Evolutionary conservation across 2,113 vertebrate genomes (phyloP).

Genomic region (Pseudopipra pipra): DNA sequence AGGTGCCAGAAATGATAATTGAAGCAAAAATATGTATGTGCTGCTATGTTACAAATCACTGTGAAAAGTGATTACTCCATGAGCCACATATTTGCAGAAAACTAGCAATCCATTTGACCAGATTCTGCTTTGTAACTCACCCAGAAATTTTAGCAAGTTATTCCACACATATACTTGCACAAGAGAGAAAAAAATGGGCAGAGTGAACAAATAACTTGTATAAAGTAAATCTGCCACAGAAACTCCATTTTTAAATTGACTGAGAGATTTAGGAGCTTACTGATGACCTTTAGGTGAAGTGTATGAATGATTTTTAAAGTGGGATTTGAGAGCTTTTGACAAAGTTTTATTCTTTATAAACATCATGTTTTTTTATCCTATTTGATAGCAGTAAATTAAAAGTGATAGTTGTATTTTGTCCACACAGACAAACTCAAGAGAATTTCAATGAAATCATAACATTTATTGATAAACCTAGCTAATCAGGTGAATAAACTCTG

Average conservation of each 20-base stretch:
- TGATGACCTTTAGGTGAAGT: not conserved
- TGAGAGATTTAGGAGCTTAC: not conserved
- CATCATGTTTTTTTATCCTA: not conserved
- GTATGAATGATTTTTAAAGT: not conserved
- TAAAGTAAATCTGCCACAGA: not conserved
- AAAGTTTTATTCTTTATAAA: not conserved
- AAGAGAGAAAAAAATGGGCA: not conserved
- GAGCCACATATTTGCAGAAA: not conserved
- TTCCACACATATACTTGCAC: not conserved
- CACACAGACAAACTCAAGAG: not conserved
- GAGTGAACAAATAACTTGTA: not conserved
- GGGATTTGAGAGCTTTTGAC: not conserved
- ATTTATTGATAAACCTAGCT: not conserved
- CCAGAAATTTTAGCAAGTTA: not conserved
- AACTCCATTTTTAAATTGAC: not conserved
- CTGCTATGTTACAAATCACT: not conserved
- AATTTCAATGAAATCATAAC: not conserved
- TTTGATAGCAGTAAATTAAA: not conserved
- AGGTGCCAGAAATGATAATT: not conserved
- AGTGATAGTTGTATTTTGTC: not conserved
- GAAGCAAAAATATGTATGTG: not conserved
- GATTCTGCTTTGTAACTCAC: not conserved
- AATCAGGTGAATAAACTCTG: not conserved
- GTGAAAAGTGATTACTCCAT: not conserved
- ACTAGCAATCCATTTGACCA: not conserved